Evolutionary conservation across 2,888 invertebrate species (phyloP), one percentile per base, ranked within the genome.

Genomic region (Lucinisca nassula): DNA sequence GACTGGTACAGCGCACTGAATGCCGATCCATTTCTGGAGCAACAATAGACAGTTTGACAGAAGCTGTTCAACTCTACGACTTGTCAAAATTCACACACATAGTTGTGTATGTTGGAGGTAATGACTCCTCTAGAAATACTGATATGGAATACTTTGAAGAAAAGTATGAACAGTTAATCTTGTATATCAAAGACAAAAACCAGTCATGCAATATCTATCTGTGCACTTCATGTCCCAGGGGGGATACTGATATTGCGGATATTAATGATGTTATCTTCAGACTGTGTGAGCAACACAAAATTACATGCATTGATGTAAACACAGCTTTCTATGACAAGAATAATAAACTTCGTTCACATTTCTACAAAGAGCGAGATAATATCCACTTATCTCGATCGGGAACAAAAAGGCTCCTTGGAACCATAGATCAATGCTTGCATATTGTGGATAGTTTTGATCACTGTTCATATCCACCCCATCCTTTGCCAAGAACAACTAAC

Each of bases 401-500:
- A n/a, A 76, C 75, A 61, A 55, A 67, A 58, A 82, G 82, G 58
- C 30, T 82, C 40, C 70, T 82, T 70, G 82, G 79, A 6, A n/a
- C n/a, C 3, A 58, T 72, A 32, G 37, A 72, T 24, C 8, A 72
- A n/a, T 21, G 21, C 17, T 12, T 72, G n/a, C n/a, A 72, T 12
- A 37, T 37, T 72, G 72, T 72, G 35, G 72, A 72, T n/a, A 40
- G 37, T 21, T 72, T 72, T 8, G 37, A 72, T 24, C 3, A 72
- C 8, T 72, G 72, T 72, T 35, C 37, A 72, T 72, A 38, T 37
- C 24, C 72, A n/a, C n/a, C 45, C 45, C 8, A 45, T 8, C 45
- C 8, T 17, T 17, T 12, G 45, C 8, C 45, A 17, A 45, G 10
- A 45, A 8, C 8, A 8, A 45, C 45, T 17, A 45, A 12, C 45